Conservation (phyloP, 2,113 vertebrate genomes). For the Amazona guildingii region DNA sequence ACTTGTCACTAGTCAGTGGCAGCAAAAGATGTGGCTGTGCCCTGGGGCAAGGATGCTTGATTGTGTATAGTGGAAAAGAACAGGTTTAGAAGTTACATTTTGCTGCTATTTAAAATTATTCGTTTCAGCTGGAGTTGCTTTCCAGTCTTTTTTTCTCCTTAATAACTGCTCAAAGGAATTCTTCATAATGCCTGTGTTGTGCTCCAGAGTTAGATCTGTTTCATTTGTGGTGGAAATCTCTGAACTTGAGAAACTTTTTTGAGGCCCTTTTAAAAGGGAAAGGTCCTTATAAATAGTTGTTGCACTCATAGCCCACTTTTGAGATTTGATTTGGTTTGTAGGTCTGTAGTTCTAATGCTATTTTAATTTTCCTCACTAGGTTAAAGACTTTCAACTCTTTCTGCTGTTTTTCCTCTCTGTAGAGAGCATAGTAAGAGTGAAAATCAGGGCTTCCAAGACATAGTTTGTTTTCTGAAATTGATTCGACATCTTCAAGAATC, state of each 20-base stretch:
- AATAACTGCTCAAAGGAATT: neutral
- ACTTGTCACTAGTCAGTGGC: neutral
- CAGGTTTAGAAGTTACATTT: neutral
- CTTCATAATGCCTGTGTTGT: neutral
- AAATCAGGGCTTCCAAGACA: neutral
- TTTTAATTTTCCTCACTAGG: neutral
- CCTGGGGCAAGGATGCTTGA: neutral
- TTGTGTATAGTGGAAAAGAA: neutral
- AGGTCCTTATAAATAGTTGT: conserved; percentile 36
- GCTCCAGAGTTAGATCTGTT: neutral
- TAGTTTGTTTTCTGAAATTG: neutral
- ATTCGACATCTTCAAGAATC: neutral
- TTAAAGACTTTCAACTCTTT: neutral
- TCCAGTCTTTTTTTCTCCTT: neutral
- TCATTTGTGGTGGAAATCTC: neutral
- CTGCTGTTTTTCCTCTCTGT: neutral
- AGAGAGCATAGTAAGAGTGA: neutral
- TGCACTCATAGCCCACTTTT: neutral
- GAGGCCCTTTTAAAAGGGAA: conserved; percentile 10
- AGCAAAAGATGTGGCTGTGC: neutral
- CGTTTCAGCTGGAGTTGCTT: neutral
- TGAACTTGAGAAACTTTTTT: neutral
- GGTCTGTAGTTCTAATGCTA: neutral
- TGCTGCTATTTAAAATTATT: neutral
- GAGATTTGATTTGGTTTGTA: neutral